Evolutionary conservation across 2,113 vertebrate genomes (phyloP).

Genomic region (Alaudala cheleensis): DNA sequence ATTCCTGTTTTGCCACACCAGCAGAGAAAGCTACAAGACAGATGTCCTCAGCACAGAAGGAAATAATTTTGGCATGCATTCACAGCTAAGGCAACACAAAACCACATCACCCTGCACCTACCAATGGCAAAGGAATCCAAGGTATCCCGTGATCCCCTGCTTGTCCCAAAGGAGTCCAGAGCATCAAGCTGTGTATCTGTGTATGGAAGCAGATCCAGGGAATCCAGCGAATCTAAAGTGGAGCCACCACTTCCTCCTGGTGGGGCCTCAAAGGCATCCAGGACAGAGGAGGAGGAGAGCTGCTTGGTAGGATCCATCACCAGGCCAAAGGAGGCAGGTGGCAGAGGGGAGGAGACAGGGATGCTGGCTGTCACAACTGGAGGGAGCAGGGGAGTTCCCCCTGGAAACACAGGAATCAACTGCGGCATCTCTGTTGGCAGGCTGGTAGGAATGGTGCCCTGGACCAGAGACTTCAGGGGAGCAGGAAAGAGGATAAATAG

Average conservation of each 20-base stretch:
- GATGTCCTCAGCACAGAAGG: background rate
- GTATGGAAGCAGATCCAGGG: constrained; percentile 70
- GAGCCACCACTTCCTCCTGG: constrained; percentile 66
- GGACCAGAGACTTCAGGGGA: constrained; percentile 75
- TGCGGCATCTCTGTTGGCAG: constrained; percentile 86
- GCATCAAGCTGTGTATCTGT: constrained; percentile 79
- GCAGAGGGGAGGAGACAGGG: constrained; percentile 78
- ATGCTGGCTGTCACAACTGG: constrained; percentile 77
- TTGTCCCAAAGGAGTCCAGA: constrained; percentile 80
- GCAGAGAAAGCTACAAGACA: background rate
- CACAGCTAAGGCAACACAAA: background rate
- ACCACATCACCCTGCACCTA: background rate
- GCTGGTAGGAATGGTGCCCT: constrained; percentile 79
- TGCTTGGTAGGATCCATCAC: constrained; percentile 80
- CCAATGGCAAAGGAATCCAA: constrained; percentile 76
- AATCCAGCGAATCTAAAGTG: constrained; percentile 59
- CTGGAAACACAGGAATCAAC: constrained; percentile 80
- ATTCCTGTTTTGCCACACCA: background rate
- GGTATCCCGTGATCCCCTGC: constrained; percentile 73
- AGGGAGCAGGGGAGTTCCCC: constrained; percentile 77
- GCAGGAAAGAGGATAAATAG: background rate
- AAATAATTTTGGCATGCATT: background rate
- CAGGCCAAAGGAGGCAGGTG: constrained; percentile 79
- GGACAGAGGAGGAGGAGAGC: constrained; percentile 79
- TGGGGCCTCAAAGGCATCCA: constrained; percentile 76